Conservation (phyloP, 2,797 vertebrate species). For the Hippoglossus hippoglossus region DNA sequence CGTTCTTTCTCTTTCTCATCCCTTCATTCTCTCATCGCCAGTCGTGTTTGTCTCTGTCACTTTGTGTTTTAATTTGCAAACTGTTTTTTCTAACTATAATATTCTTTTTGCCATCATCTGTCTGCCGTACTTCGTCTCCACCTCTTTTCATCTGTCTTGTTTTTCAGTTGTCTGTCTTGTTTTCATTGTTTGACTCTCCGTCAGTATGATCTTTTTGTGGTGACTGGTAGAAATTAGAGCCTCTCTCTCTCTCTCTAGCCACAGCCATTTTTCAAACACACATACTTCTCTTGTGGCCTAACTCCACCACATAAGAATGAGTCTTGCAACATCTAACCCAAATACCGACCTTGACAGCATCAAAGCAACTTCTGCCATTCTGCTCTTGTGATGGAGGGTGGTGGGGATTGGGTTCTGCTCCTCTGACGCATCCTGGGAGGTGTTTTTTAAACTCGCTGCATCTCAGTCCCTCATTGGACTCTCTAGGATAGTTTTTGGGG, state of each 20-base stretch:
- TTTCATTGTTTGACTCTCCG: conserved; percentile 32
- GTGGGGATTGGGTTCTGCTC: conserved; percentile 36
- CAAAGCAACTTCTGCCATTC: conserved; percentile 29
- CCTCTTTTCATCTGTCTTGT: conserved; percentile 10
- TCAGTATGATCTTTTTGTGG: conserved; percentile 50
- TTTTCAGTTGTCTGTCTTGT: conserved; percentile 8
- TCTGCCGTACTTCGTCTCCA: conserved; percentile 16
- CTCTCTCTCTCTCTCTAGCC: conserved; percentile 29
- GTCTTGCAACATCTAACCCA: conserved; percentile 33
- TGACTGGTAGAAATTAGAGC: conserved; percentile 54
- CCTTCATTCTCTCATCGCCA: conserved; percentile 62
- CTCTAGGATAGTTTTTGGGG: conserved; percentile 21
- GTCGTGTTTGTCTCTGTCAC: conserved; percentile 62
- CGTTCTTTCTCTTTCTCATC: conserved; percentile 42
- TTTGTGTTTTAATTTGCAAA: conserved; percentile 40
- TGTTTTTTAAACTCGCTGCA: conserved; percentile 16
- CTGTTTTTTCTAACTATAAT: conserved; percentile 8
- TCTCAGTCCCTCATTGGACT: conserved; percentile 6
- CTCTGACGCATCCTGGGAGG: conserved; percentile 15
- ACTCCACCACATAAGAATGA: conserved; percentile 50
- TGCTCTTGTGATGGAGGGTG: conserved; percentile 37
- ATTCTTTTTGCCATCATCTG: conserved; percentile 15
- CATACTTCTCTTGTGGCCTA: conserved; percentile 50
- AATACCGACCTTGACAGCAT: conserved; percentile 29
- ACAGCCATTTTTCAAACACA: conserved; percentile 42